Percentiles rank a stretch among this genome's conserved stretches.
phyloP scores from a whole-genome alignment of 1,140 invertebrate species.

The Tribolium castaneum region DNA sequence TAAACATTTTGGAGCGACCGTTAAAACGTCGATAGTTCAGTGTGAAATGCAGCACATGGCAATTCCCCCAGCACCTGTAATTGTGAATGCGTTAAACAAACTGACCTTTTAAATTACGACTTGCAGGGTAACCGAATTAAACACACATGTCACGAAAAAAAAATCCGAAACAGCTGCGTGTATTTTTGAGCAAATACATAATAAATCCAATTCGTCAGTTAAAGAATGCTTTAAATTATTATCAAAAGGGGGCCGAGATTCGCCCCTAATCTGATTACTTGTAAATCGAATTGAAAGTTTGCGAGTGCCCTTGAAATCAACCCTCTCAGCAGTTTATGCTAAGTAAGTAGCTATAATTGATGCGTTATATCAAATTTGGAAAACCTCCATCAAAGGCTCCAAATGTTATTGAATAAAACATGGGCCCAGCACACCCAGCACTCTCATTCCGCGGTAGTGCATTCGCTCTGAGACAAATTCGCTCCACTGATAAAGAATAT shows the following conservation, averaged over 20 bases:
- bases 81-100: neutral
- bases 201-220: neutral
- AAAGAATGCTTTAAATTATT: neutral
- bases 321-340: conserved; percentile 6
- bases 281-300: conserved; percentile 12
- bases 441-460: conserved; percentile 8
- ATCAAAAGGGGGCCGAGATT: neutral
- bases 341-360: conserved; percentile 17
- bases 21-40: neutral
- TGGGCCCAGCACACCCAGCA: neutral
- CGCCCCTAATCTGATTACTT: neutral
- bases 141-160: neutral
- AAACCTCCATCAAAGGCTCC: conserved; percentile 13
- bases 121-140: neutral
- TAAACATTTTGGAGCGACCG: neutral
- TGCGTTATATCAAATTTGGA: conserved; percentile 23
- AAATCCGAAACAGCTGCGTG: too few relatives aligned
- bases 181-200: too few relatives aligned
- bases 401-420: conserved; percentile 23
- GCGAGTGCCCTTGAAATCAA: neutral
- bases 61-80: neutral
- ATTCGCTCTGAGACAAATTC: conserved; percentile 1
- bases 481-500: neutral
- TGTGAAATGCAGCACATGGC: neutral
- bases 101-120: neutral